These are phyloP conservation scores for Peromyscus eremicus DNA, from an alignment of 2,797 vertebrate genomes.

Conservation along the genomic window DNA sequence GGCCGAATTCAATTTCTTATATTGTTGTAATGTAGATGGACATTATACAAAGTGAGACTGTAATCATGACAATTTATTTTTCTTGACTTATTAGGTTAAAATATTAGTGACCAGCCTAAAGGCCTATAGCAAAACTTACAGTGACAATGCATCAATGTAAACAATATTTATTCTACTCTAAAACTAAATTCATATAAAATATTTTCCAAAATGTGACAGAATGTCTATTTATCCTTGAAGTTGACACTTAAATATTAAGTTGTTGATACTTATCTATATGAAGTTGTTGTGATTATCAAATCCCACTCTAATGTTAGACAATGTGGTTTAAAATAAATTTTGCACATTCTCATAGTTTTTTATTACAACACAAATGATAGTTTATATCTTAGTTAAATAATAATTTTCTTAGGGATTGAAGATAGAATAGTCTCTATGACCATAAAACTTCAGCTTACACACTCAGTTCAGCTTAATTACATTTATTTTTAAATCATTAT, in stretches of 20 bases:
- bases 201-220: slow-evolving; percentile 2
- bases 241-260: not conserved
- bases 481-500: slow-evolving; percentile 50
- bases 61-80: not conserved
- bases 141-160: not conserved
- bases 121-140: not conserved
- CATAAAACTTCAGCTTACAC: not conserved
- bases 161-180: not conserved
- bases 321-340: not conserved
- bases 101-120: not conserved
- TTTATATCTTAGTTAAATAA: not conserved
- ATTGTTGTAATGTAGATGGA: not conserved
- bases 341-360: not conserved
- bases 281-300: not conserved
- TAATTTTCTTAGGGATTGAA: slow-evolving; percentile 17
- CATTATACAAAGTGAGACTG: not conserved
- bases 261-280: not conserved
- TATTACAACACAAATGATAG: not conserved
- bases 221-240: not conserved
- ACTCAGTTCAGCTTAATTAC: slow-evolving; percentile 33
- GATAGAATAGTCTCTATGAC: not conserved
- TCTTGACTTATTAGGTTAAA: not conserved
- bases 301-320: not conserved
- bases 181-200: not conserved
- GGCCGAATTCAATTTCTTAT: not conserved